These are phyloP conservation scores for Stegastes partitus DNA, from an alignment of 2,113 vertebrate species.

Conservation along the genomic window DNA sequence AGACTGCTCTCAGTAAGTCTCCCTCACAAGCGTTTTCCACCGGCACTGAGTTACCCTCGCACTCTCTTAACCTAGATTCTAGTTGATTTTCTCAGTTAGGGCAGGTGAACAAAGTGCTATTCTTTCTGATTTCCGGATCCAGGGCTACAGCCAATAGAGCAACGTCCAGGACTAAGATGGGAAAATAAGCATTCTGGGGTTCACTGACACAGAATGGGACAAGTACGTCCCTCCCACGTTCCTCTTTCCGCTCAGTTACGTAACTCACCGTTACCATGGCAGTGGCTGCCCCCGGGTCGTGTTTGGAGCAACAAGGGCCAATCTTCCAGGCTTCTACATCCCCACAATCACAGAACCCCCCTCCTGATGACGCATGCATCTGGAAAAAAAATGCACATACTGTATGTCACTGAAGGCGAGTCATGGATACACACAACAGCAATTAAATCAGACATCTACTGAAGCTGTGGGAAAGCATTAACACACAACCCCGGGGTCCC, in stretches of 20 bases:
- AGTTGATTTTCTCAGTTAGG: constrained; percentile 15
- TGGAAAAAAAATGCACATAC: constrained; percentile 59
- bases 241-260: constrained; percentile 67
- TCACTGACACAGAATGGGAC: constrained; percentile 72
- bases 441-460: constrained; percentile 15
- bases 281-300: constrained; percentile 87
- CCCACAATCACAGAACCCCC: constrained; percentile 98
- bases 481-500: not conserved
- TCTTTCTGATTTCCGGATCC: constrained; percentile 50
- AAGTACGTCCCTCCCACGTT: constrained; percentile 53
- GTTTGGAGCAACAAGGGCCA: constrained; percentile 92
- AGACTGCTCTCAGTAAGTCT: not conserved
- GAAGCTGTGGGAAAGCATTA: constrained; percentile 17
- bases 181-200: constrained; percentile 76
- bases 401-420: constrained; percentile 19
- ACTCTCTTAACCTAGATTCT: constrained; percentile 26
- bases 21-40: constrained; percentile 4
- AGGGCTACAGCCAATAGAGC: constrained; percentile 39
- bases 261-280: constrained; percentile 91
- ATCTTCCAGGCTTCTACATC: constrained; percentile 98
- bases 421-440: constrained; percentile 1
- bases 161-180: constrained; percentile 57
- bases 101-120: constrained; percentile 43
- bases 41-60: not conserved
- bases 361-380: constrained; percentile 98